Percentiles rank a stretch among this genome's conserved stretches.
phyloP scores from a whole-genome alignment of 2,888 invertebrate genomes.

The Dryobota labecula region DNA sequence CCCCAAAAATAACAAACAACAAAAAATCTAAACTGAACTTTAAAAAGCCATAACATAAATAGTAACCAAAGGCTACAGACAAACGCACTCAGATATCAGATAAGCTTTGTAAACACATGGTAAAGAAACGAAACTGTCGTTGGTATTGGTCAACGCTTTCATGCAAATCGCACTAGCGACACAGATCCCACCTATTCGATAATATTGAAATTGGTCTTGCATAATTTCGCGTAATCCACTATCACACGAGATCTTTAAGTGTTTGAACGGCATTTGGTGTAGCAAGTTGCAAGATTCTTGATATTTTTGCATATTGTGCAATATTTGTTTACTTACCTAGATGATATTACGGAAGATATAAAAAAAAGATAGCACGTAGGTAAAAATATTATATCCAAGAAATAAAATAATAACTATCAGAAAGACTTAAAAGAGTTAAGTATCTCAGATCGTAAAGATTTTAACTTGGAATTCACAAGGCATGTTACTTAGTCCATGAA shows the following conservation, averaged over 20 bases:
- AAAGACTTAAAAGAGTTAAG: not conserved
- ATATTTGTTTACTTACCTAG: constrained; percentile 20
- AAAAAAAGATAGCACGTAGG: not conserved
- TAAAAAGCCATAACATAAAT: constrained; percentile 26
- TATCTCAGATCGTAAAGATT: not conserved
- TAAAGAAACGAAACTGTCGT: constrained; percentile 65
- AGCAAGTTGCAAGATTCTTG: not conserved
- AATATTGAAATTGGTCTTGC: constrained; percentile 82
- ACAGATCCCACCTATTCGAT: constrained; percentile 84
- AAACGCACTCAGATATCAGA: constrained; percentile 42
- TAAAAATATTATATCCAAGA: not conserved
- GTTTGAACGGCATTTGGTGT: not conserved
- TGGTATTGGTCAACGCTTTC: constrained; percentile 77
- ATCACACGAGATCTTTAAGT: constrained; percentile 34
- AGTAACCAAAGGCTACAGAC: constrained; percentile 31
- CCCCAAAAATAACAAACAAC: constrained; percentile 22
- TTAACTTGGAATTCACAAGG: constrained; percentile 2
- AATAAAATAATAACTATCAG: not conserved
- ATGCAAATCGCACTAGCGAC: constrained; percentile 79
- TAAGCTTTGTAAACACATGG: constrained; percentile 71
- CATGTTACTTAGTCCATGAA: not conserved
- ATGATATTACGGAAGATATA: not conserved
- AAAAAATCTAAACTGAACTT: constrained; percentile 32
- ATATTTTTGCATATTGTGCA: not conserved
- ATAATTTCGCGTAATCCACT: constrained; percentile 72